Evolutionary conservation across 2,797 vertebrate genomes (phyloP), one percentile per base, ranked within the genome.

Genomic region (Anisognathus igniventris): DNA sequence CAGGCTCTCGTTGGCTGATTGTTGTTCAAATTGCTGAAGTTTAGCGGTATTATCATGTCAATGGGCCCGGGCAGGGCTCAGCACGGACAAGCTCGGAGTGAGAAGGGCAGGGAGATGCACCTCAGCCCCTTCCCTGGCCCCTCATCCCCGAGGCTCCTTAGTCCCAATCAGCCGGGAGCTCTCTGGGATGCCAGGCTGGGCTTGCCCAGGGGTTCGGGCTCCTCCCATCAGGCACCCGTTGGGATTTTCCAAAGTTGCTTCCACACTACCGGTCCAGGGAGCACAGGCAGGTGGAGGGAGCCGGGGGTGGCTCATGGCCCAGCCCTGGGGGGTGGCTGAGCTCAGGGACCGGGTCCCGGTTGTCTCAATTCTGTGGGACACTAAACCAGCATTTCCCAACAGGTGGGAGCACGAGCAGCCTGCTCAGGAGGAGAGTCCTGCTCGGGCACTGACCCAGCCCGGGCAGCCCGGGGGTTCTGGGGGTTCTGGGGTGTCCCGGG

Each of bases 21-120:
- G 95, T 91, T 86, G 81, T 89, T 61, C 75, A 53, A 72, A 94
- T 81, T 31, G 75, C 80, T 42, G 75, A 27, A 51, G 68, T 89
- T 88, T 78, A 82, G 40, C 25, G 19, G 50, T 16, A 88, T 95
- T 95, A 73, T 30, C 92, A 95, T 95, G 90, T 88, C 93, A 96
- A 94, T 94, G 71, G 75, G n/a, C 25, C 40, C 5, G 14, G 51
- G 51, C 64, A 7, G 72, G 33, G 64, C 57, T 15, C 85, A 53
- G 66, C 60, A 57, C 2, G 21, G 33, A 51, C 19, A 10, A 45
- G 47, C n/a, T 23, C 5, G 0, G 2, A 19, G 48, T 2, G 9
- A 10, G 37, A 31, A 53, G 5, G 44, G 44, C 14, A 56, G 57
- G 44, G 48, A 66, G 47, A 48, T 48, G 33, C 21, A 30, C 33